Percentiles rank a stretch among this genome's conserved stretches.
Evolutionary conservation across 1,140 invertebrate genomes (phyloP).

Genomic region (Scaptomyza pallida): DNA sequence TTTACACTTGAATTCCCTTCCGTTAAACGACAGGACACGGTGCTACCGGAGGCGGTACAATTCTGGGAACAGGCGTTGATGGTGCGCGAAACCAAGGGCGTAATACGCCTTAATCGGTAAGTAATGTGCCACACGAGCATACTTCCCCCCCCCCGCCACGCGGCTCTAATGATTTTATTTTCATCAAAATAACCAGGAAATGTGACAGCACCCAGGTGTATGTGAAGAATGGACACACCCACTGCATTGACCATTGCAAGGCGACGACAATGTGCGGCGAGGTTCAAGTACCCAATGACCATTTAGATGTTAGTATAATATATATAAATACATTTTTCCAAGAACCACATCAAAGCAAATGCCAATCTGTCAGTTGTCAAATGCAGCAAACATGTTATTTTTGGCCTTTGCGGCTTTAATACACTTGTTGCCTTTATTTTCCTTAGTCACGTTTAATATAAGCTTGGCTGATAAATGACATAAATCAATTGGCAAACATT

Average conservation of each 20-base stretch:
- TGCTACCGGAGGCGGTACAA: slow-evolving; percentile 94
- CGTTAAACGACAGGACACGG: slow-evolving; percentile 90
- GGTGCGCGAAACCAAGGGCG: slow-evolving; percentile 92
- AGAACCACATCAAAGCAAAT: too few relatives aligned
- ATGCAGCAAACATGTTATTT: too few relatives aligned
- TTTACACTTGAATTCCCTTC: slow-evolving; percentile 1
- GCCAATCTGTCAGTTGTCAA: too few relatives aligned
- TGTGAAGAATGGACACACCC: slow-evolving; percentile 91
- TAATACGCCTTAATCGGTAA: slow-evolving; percentile 95
- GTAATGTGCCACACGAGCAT: slow-evolving; percentile 26
- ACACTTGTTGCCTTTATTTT: too few relatives aligned
- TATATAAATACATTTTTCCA: too few relatives aligned
- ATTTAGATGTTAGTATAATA: slow-evolving; percentile 95
- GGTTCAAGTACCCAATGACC: slow-evolving; percentile 94
- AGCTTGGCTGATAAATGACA: too few relatives aligned
- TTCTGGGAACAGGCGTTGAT: slow-evolving; percentile 97
- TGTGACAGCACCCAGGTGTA: slow-evolving; percentile 93
- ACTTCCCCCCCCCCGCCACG: too few relatives aligned
- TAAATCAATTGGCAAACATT: too few relatives aligned
- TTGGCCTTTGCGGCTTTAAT: too few relatives aligned
- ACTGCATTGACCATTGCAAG: slow-evolving; percentile 95
- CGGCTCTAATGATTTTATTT: background rate
- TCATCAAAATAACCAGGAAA: slow-evolving; percentile 88
- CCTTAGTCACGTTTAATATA: too few relatives aligned
- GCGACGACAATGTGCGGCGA: slow-evolving; percentile 96